Base-by-base conservation (phyloP, 2,113 vertebrate genomes). In the Passer montanus region DNA sequence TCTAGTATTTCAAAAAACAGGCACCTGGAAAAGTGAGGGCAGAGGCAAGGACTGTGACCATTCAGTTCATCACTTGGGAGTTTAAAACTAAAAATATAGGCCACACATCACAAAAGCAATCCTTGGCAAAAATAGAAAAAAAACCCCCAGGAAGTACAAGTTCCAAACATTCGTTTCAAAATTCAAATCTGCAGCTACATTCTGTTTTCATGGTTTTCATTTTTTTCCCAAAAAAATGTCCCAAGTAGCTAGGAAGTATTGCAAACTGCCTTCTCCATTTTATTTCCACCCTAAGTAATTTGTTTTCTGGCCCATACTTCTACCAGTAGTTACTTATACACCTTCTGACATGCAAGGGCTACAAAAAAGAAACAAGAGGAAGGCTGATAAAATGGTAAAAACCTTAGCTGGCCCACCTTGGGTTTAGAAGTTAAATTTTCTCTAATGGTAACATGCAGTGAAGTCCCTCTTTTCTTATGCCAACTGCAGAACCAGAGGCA, bases 381-480 rank as follows among this genome's bases (percentile, higher is more conserved):
- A 7, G 1, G 7, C 12, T 76, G 30, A 30, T 41, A 37, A 72
- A 89, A 75, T 26, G 21, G n/a, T 78, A 64, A 78, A 84, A 84
- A 78, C 23, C 39, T 81, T 82, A n/a, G 26, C 53, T 81, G 56
- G 28, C 55, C 43, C n/a, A 88, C 20, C 37, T 77, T 87, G 35
- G 9, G 60, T 67, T 89, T 75, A 74, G 70, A 92, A 94, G 68
- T 50, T 52, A 56, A 68, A 28, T 92, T 91, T 94, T 87, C 30
- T 47, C 27, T 87, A 84, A 84, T 70, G 52, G 56, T 35, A 56
- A 39, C 30, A 59, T 67, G 59, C 56, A 81, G 30, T 68, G 44
- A 87, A 90, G 33, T 64, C 53, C 60, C 68, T 81, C 27, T 60
- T 85, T 79, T 80, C 58, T 74, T 72, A 75, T 58, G 39, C 73